Conservation (phyloP, 2,113 vertebrate species). For the Potamarius usumacintae region DNA sequence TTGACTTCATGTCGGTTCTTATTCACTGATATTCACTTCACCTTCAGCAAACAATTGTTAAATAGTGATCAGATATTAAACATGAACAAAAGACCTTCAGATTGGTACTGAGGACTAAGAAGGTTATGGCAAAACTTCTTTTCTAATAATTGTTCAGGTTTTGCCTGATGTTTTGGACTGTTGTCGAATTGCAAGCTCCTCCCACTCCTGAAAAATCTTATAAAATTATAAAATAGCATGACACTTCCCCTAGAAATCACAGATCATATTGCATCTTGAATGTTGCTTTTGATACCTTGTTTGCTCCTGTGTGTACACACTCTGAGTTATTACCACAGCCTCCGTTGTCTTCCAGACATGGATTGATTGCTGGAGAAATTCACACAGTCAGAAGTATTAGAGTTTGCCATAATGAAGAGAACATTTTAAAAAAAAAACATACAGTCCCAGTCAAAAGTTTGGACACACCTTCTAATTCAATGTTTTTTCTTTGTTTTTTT, state of each 20-base stretch:
- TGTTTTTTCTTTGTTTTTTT: no score
- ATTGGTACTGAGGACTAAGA: not conserved
- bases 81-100: not conserved
- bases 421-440: no score
- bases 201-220: not conserved
- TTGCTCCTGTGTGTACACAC: conserved; percentile 87
- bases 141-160: not conserved
- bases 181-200: not conserved
- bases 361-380: conserved; percentile 84
- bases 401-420: not conserved
- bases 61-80: not conserved
- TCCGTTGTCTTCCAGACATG: conserved; percentile 80
- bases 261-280: not conserved
- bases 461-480: no score
- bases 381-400: not conserved
- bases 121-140: not conserved
- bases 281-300: conserved; percentile 73
- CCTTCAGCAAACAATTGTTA: no score
- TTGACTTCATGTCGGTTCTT: no score
- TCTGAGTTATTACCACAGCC: conserved; percentile 83
- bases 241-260: not conserved
- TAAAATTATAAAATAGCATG: not conserved
- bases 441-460: no score
- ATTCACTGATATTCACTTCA: no score
- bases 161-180: not conserved